phyloP scores from a whole-genome alignment of 1,140 invertebrate species.

The Drosophila neocordata region DNA sequence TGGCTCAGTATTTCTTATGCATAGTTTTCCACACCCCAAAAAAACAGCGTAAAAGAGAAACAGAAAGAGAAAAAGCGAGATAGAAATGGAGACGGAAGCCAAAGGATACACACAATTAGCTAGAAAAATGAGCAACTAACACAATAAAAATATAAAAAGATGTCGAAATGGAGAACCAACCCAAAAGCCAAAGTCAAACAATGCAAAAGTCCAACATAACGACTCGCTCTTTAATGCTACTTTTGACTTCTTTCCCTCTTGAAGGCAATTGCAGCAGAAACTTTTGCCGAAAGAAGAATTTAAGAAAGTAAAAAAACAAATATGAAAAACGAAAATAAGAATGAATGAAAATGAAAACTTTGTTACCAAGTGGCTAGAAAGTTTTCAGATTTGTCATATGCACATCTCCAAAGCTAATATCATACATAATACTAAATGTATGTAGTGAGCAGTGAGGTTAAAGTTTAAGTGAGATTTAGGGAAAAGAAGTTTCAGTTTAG shows the following conservation, averaged over 20 bases:
- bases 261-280: slow-evolving; percentile 33
- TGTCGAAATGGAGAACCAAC: background rate
- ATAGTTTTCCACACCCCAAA: slow-evolving; percentile 25
- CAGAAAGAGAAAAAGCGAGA: background rate
- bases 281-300: slow-evolving; percentile 47
- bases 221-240: slow-evolving; percentile 10
- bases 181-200: slow-evolving; percentile 61
- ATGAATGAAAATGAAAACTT: slow-evolving; percentile 9
- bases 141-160: slow-evolving; percentile 41
- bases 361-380: slow-evolving; percentile 52
- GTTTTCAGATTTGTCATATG: slow-evolving; percentile 74
- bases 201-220: slow-evolving; percentile 46
- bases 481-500: slow-evolving; percentile 14
- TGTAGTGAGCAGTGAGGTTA: slow-evolving; percentile 26
- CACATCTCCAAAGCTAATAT: slow-evolving; percentile 61
- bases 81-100: background rate
- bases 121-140: slow-evolving; percentile 69
- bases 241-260: slow-evolving; percentile 20
- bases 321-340: slow-evolving; percentile 27
- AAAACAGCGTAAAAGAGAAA: background rate
- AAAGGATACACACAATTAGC: slow-evolving; percentile 70
- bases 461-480: slow-evolving; percentile 40
- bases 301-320: slow-evolving; percentile 18
- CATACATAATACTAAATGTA: slow-evolving; percentile 24
- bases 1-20: slow-evolving; percentile 61